Percentiles rank a stretch among this genome's conserved stretches.
Evolutionary conservation across 2,113 vertebrate genomes (phyloP).

Genomic region (Dipodomys ordii): DNA sequence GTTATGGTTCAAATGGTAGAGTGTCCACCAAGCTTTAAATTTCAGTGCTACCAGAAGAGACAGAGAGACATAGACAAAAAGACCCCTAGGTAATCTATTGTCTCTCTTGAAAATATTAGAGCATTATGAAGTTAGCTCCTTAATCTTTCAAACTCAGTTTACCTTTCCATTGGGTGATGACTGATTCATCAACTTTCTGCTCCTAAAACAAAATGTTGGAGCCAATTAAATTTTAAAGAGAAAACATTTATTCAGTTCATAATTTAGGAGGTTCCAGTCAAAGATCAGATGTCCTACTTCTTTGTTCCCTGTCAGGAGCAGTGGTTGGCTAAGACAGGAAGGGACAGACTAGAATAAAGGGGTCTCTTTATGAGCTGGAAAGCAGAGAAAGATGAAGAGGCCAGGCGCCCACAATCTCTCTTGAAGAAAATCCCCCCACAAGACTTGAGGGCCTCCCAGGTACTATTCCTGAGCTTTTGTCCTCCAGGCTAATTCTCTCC

Average conservation of each 20-base stretch:
- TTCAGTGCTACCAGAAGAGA: too few relatives aligned
- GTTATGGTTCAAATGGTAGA: too few relatives aligned
- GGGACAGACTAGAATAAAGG: too few relatives aligned
- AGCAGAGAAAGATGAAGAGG: neutral
- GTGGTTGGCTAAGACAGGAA: too few relatives aligned
- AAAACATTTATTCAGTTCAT: neutral
- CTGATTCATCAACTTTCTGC: neutral
- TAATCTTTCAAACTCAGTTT: neutral
- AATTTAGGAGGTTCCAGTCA: neutral
- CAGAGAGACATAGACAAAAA: too few relatives aligned
- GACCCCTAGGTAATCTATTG: neutral
- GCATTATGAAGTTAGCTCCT: neutral
- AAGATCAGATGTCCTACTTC: neutral
- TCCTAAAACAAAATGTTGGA: neutral
- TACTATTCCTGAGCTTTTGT: too few relatives aligned
- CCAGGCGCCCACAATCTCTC: neutral
- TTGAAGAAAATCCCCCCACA: neutral
- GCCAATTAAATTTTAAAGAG: neutral
- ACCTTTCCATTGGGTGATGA: neutral
- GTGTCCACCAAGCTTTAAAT: too few relatives aligned
- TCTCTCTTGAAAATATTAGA: neutral
- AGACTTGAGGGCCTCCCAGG: neutral
- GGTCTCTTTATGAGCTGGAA: fast-evolving
- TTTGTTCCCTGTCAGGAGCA: too few relatives aligned
- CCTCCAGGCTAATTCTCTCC: too few relatives aligned